Base-by-base conservation (phyloP, 2,113 vertebrate genomes). In the Speoplatyrhinus poulsoni region DNA sequence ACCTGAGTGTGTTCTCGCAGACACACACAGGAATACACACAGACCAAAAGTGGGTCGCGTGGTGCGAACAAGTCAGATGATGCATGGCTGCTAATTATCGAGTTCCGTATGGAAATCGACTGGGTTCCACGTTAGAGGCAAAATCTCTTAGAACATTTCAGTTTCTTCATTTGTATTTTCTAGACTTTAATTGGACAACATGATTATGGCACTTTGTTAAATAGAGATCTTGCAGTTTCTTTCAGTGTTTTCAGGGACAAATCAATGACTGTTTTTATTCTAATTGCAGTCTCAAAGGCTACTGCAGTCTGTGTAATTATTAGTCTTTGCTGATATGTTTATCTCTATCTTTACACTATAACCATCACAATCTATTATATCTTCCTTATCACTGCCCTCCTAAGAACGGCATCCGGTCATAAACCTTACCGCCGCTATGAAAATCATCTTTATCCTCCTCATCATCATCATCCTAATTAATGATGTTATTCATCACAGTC, bases 191-290 rank as follows among this genome's bases (percentile, higher is more conserved):
- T 88, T 83, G 76, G 85, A 84, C 81, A 73, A 75, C 82, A 75
- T 80, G 83, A 88, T 84, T 86, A 84, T 88, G 85, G 84, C 82
- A 80, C 73, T 85, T 83, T 81, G 79, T 83, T 81, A 83, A 87
- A 86, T 82, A 69, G 70, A 80, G 73, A 83, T 74, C 74, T 60
- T 60, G 54, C 60, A 41, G 46, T 88, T 83, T 77, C 77, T 87
- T 72, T 79, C 60, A 1, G 47, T 62, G 71, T 87, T 82, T 84
- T 73, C 65, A 72, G 55, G 82, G 64, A 85, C 83, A 77, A 87
- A 85, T 87, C 86, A 81, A 83, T 83, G 79, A 70, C 80, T 78
- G 78, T 87, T 87, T 88, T 81, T 78, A 65, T 79, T 85, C 73
- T 85, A 85, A 88, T 88, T 85, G 78, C 72, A 61, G 75, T 77